phyloP scores from a whole-genome alignment of 2,797 vertebrate genomes.

The Chromis chromis region DNA sequence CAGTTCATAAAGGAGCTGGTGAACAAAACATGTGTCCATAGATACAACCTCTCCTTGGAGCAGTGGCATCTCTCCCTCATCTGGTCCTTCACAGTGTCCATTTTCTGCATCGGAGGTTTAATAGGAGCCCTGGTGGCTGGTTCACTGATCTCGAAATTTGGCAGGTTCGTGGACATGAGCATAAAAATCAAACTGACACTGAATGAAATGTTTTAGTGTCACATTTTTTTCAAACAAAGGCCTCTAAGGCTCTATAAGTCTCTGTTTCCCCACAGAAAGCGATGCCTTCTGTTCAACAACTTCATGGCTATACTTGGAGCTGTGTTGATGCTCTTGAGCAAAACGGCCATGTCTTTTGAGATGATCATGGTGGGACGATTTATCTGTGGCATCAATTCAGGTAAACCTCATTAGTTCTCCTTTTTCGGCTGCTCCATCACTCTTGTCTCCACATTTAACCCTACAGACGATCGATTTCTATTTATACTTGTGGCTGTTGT shows the following conservation, averaged over 20 bases:
- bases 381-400: conserved; percentile 79
- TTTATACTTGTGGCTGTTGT: conserved; percentile 25
- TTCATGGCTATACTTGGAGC: conserved; percentile 73
- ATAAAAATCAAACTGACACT: neutral
- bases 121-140: conserved; percentile 67
- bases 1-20: conserved; percentile 84
- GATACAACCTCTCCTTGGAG: conserved; percentile 69
- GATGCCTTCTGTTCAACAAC: conserved; percentile 79
- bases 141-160: conserved; percentile 51
- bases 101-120: conserved; percentile 81
- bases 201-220: neutral
- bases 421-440: conserved; percentile 13
- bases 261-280: conserved; percentile 73
- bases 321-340: conserved; percentile 80
- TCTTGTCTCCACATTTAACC: conserved; percentile 12
- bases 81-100: conserved; percentile 84
- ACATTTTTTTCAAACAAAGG: neutral
- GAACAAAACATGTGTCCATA: conserved; percentile 76
- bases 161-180: conserved; percentile 72
- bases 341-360: conserved; percentile 81
- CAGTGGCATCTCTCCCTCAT: conserved; percentile 79
- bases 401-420: conserved; percentile 40
- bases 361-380: conserved; percentile 85
- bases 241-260: neutral
- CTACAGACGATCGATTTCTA: conserved; percentile 23